Percentiles rank a stretch among this genome's conserved stretches.
These are phyloP conservation scores for Mystacornis crossleyi DNA, from an alignment of 2,113 vertebrate genomes.

Conservation along the genomic window DNA sequence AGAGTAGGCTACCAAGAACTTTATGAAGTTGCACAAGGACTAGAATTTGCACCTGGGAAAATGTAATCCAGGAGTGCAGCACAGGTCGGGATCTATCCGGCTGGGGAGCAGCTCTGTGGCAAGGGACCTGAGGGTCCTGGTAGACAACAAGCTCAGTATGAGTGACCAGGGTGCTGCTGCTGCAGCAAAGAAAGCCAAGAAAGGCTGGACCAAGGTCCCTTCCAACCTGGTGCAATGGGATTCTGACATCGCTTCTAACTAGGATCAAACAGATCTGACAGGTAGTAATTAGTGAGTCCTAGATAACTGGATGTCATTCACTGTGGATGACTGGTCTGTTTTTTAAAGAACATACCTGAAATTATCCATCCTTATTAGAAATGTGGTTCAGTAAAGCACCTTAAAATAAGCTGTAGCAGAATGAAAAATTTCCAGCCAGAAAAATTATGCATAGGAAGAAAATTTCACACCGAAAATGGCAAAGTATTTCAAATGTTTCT, in stretches of 20 bases:
- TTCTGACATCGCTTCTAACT: no score
- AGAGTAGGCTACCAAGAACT: neutral
- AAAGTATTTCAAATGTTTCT: conserved; percentile 14
- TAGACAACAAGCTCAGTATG: neutral
- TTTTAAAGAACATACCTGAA: neutral
- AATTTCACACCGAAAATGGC: neutral
- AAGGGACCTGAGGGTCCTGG: neutral
- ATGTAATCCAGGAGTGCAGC: neutral
- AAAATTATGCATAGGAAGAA: neutral
- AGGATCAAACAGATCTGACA: neutral
- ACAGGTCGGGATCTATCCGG: neutral
- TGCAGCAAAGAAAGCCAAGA: neutral
- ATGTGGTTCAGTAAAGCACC: neutral
- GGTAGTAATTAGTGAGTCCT: neutral
- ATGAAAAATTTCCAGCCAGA: neutral
- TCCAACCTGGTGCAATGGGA: neutral
- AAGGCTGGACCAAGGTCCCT: neutral
- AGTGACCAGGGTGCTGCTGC: neutral
- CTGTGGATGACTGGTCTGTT: neutral
- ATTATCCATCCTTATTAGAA: neutral
- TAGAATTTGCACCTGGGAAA: neutral
- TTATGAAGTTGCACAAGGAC: neutral
- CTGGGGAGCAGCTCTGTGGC: neutral
- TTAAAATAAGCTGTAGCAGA: neutral
- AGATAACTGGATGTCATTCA: neutral